These are phyloP conservation scores for Subacronicta megacephala DNA, from an alignment of 2,888 invertebrate species.

Conservation along the genomic window DNA sequence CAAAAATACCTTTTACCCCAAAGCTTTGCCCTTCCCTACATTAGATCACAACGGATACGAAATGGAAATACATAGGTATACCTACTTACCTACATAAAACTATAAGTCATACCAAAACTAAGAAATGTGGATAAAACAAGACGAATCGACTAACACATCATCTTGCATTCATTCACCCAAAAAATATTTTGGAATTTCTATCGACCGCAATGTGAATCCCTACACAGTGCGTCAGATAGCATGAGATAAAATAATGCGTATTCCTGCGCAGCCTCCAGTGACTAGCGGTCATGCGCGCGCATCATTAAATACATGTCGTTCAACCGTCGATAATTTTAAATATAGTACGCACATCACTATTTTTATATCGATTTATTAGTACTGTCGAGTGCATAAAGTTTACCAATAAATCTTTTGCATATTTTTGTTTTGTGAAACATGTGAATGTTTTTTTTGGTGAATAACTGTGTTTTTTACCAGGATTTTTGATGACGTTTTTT, in stretches of 20 bases:
- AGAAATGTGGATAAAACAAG: constrained; percentile 10
- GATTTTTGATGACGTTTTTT: constrained; percentile 55
- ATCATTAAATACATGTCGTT: constrained; percentile 56
- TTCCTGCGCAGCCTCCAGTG: constrained; percentile 69
- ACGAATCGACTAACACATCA: constrained; percentile 2
- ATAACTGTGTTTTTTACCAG: constrained; percentile 36
- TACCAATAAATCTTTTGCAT: constrained; percentile 1
- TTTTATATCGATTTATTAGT: constrained; percentile 26
- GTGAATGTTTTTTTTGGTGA: constrained; percentile 40
- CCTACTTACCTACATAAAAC: no score
- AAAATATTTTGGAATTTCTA: constrained; percentile 43
- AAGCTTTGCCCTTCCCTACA: not conserved
- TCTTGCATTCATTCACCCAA: constrained; percentile 5
- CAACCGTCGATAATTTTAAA: constrained; percentile 60
- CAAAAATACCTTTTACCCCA: not conserved
- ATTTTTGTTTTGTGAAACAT: constrained; percentile 37
- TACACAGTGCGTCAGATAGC: constrained; percentile 52
- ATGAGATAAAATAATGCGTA: constrained; percentile 71
- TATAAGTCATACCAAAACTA: not conserved
- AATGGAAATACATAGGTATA: constrained; percentile 3
- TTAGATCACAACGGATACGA: constrained; percentile 7
- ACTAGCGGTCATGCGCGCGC: constrained; percentile 60
- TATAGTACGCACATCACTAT: constrained; percentile 61
- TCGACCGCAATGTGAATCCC: constrained; percentile 55
- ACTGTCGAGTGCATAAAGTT: constrained; percentile 19